Evolutionary conservation across 2,888 invertebrate genomes (phyloP), one percentile per base, ranked within the genome.

Genomic region (Nesidiocoris tenuis): DNA sequence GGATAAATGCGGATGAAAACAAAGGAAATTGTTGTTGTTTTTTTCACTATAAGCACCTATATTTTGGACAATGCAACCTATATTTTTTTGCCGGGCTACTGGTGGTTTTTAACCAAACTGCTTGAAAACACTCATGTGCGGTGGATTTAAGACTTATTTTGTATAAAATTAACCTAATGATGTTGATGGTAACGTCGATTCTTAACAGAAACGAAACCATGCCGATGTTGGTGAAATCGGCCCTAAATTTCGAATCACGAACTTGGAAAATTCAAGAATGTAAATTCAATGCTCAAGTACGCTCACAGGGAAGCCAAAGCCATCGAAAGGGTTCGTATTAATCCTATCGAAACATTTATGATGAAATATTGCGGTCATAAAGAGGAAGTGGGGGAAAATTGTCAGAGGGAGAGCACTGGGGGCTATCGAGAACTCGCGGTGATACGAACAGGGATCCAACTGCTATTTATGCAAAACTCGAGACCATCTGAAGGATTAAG

Each of bases 391-490:
- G 12, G 5, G 39, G 39, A 12, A 39, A 39, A 39, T 39, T 39
- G 39, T 12, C 5, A 39, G 12, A 12, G 39, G 39, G 39, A 39
- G 23, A 57, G 57, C 22, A 2, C 17, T 39, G 56, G 24, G 23
- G 54, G 19, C 39, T 72, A 72, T 72, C 39, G 72, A 54, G 39
- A 39, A 39, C 39, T 39, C n/a, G 70, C 61, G 59, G 72, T 72
- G 72, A 72, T 72, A 72, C 39, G 72, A 12, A 7, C 39, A 12
- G 54, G 54, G 72, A 72, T 72, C 22, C 72, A 63, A 61, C 61
- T 61, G 61, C 72, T 61, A 72, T 72, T 72, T 72, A 72, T 72
- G 72, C 72, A 72, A 72, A 72, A 72, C 72, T 72, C 61, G 63
- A 39, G 72, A 22, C 65, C 64, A n/a, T 25, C 39, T 61, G 17